phyloP scores from a whole-genome alignment of 2,797 vertebrate genomes.

The Cossypha polioptera region DNA sequence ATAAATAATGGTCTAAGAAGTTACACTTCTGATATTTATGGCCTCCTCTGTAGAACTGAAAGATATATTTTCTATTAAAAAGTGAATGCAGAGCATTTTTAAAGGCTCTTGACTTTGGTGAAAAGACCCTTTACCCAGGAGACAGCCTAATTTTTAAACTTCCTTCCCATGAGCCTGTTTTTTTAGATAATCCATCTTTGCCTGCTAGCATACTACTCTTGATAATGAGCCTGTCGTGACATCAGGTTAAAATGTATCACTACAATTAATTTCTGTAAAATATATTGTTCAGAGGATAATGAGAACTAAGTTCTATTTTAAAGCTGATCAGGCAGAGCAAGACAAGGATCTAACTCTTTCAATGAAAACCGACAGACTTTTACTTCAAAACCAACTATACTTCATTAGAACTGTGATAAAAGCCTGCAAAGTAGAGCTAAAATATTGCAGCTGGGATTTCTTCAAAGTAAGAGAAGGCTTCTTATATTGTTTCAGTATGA shows the following conservation, averaged over 20 bases:
- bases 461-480: conserved; percentile 49
- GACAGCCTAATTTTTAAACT: conserved; percentile 49
- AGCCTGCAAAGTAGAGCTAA: conserved; percentile 40
- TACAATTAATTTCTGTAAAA: conserved; percentile 69
- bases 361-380: conserved; percentile 61
- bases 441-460: conserved; percentile 58
- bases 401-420: conserved; percentile 72
- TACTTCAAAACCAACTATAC: conserved; percentile 63
- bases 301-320: conserved; percentile 48
- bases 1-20: neutral
- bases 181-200: conserved; percentile 55
- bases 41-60: neutral
- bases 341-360: conserved; percentile 68
- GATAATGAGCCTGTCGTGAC: conserved; percentile 65
- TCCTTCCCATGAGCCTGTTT: conserved; percentile 22
- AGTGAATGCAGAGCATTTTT: neutral
- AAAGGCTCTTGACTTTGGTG: conserved; percentile 25
- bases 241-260: conserved; percentile 70
- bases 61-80: neutral
- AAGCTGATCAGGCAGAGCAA: conserved; percentile 6
- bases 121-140: conserved; percentile 15
- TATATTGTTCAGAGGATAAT: conserved; percentile 66
- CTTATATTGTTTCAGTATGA: conserved; percentile 64
- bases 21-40: neutral
- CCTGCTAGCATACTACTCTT: conserved; percentile 54